Evolutionary conservation across 1,140 invertebrate genomes (phyloP), one percentile per base, ranked within the genome.

Genomic region (Psilanteris sp.): DNA sequence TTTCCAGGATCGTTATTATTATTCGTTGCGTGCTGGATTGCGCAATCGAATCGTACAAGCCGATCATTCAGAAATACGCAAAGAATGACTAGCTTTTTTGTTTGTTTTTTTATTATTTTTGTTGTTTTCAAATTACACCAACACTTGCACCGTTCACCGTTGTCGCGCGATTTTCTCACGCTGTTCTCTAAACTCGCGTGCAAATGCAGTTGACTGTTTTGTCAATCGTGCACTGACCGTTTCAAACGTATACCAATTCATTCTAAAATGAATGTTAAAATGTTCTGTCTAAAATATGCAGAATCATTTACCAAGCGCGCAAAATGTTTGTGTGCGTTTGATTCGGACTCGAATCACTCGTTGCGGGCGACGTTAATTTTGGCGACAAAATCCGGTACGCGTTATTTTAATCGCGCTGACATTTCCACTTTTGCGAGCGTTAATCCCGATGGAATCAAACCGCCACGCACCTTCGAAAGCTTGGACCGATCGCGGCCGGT

Each of bases 401-500:
- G 36, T 6, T 39, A 39, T 5, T 20, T 10, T 39, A 57, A 22
- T 29, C 15, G 20, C n/a, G 22, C 14, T 50, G 34, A 41, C 32
- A 48, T 62, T 62, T 62, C 29, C n/a, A n/a, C 34, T 24, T 57
- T 32, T 13, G 4, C 24, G 15, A 20, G 10, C n/a, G n/a, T n/a
- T n/a, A n/a, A n/a, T n/a, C n/a, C n/a, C n/a, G n/a, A n/a, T n/a
- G n/a, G n/a, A n/a, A n/a, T 22, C n/a, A 7, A 15, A 15, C 50
- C 41, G 27, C 37, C 39, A 37, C 37, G 36, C n/a, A 50, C 31
- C 43, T 41, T 59, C 44, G 36, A 59, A 52, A 70, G 27, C 54
- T 8, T 22, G 34, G 22, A 39, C 31, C 52, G 29, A 44, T 41
- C 66, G 52, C 66, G 44, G 54, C 46, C 66, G 66, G 55, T 54